Evolutionary conservation across 2,113 vertebrate genomes (phyloP), one percentile per base, ranked within the genome.

Genomic region (Calidris pugnax): DNA sequence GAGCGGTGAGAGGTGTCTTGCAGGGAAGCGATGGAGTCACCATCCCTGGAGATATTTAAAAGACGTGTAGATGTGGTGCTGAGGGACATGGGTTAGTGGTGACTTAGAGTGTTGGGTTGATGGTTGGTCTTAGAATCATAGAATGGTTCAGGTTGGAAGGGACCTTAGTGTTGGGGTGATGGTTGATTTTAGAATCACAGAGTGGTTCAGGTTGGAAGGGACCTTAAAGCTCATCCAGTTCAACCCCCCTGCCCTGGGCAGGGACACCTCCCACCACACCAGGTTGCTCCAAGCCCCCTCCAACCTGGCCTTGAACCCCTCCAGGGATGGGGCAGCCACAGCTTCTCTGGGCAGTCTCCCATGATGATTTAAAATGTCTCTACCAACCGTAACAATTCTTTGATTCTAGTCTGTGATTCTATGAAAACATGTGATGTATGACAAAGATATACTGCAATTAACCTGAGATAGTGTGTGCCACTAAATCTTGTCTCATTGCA

Each of bases 381-480:
- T 27, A 39, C 24, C 35, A 63, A 18, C 24, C 37, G 19, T 20
- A 28, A 28, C 8, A 18, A 26, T 18, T 27, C 59, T 37, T 7
- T 18, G n/a, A 37, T 39, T 18, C 59, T 37, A 5, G 37, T 62
- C 23, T 37, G 8, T 62, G n/a, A 18, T 17, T 27, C 59, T 39
- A 18, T 12, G 64, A 20, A 3, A 41, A 22, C 35, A 2, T 1
- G 0, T 14, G 78, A 20, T 3, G 1, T 4, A 27, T 2, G 26
- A 12, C 18, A 50, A 50, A 1, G 0, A 43, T 11, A 8, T 7
- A 22, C 30, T 0, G 0, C 62, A 35, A 5, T 79, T 63, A 30
- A 43, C 75, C 72, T 41, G 45, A 39, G 60, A 12, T n/a, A n/a
- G n/a, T n/a, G n/a, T n/a, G n/a, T n/a, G n/a, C n/a, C n/a, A n/a